A percentile compares a stretch with the other conserved stretches of the same genome.
Evolutionary conservation across 2,113 vertebrate species (phyloP).

Genomic region (Tupaia chinensis): DNA sequence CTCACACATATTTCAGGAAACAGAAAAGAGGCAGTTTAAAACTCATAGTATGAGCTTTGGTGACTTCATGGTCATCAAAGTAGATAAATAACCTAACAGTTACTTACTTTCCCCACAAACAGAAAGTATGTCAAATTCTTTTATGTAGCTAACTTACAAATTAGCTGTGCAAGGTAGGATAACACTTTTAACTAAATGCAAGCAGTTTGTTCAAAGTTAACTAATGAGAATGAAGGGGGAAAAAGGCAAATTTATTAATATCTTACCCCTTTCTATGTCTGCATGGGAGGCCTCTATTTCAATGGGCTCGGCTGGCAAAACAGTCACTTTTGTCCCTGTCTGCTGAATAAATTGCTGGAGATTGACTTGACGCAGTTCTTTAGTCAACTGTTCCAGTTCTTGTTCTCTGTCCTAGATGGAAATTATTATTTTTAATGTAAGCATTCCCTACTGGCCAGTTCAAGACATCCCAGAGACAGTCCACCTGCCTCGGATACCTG

Average conservation of each 20-base stretch:
- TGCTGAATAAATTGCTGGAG: constrained; percentile 99
- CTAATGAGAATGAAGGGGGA: neutral
- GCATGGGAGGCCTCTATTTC: constrained; percentile 89
- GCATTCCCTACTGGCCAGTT: neutral
- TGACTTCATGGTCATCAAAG: neutral
- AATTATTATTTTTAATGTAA: neutral
- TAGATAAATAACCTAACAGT: neutral
- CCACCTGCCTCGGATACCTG: neutral
- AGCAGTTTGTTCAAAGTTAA: neutral
- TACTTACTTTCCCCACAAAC: neutral
- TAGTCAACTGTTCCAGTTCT: constrained; percentile 97
- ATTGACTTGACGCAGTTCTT: constrained; percentile 98
- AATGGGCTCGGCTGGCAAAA: constrained; percentile 94
- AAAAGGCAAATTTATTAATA: neutral
- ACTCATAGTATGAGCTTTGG: neutral
- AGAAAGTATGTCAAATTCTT: neutral
- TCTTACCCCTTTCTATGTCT: constrained; percentile 88
- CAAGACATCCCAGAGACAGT: neutral
- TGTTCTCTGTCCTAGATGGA: constrained; percentile 94
- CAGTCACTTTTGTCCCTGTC: constrained; percentile 97
- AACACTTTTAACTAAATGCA: neutral
- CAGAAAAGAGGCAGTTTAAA: constrained; percentile 11
- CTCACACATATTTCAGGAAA: neutral
- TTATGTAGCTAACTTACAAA: neutral
- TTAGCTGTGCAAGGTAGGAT: neutral